A percentile compares a stretch with the other conserved stretches of the same genome.
Evolutionary conservation across 2,797 vertebrate genomes (phyloP).

Genomic region (Myotis myotis): DNA sequence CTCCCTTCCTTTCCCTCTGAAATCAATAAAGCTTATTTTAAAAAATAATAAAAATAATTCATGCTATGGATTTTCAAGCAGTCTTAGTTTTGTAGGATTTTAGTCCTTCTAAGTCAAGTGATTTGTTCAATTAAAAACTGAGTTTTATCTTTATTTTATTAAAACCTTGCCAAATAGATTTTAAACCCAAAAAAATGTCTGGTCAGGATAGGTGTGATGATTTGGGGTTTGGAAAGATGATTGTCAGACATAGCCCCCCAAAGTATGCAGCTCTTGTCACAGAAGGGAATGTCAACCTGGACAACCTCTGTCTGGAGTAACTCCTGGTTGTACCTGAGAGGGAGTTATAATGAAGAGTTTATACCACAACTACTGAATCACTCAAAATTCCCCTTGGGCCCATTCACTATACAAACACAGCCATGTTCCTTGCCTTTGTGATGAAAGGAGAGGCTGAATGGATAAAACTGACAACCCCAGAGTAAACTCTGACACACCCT

Average conservation of each 20-base stretch:
- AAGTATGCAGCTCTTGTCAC: neutral
- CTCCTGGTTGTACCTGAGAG: neutral
- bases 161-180: neutral
- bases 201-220: neutral
- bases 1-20: neutral
- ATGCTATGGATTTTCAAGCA: neutral
- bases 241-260: neutral
- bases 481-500: conserved; percentile 60
- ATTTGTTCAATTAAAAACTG: neutral
- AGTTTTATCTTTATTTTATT: neutral
- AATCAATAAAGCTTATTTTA: neutral
- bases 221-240: neutral
- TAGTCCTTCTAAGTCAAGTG: neutral
- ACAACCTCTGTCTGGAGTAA: neutral
- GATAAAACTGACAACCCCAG: conserved; percentile 40
- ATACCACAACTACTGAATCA: conserved; percentile 42
- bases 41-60: neutral
- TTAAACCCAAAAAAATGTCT: neutral
- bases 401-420: conserved; percentile 50
- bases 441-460: conserved; percentile 33
- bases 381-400: conserved; percentile 7
- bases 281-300: neutral
- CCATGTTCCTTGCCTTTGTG: neutral
- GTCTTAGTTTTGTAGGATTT: neutral
- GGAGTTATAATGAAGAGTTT: neutral